Conservation (phyloP, 2,113 vertebrate genomes). For the Chaetops frenatus region DNA sequence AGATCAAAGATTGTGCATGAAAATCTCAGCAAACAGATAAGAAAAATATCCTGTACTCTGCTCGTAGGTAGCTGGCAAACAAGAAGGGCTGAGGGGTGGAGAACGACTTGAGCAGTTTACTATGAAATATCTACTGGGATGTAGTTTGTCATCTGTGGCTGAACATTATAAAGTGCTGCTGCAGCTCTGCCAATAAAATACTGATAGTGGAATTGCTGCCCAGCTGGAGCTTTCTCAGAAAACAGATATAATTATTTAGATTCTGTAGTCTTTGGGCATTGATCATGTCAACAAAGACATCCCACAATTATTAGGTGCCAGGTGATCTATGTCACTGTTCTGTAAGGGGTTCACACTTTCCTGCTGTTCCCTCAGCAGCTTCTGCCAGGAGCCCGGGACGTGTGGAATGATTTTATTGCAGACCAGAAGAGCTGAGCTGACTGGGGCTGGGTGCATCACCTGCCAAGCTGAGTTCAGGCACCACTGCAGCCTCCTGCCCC, state of each 20-base stretch:
- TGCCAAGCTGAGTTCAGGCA: neutral
- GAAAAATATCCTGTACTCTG: neutral
- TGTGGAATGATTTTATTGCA: neutral
- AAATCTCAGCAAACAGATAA: neutral
- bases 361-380: neutral
- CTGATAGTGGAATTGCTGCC: neutral
- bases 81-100: neutral
- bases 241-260: neutral
- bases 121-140: neutral
- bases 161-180: neutral
- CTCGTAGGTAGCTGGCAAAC: slow-evolving; percentile 2
- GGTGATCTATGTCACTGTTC: neutral
- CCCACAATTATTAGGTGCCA: neutral
- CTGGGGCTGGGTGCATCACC: neutral
- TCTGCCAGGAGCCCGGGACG: neutral
- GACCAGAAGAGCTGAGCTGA: neutral
- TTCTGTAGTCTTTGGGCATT: neutral
- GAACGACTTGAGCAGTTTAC: neutral
- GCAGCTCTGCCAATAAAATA: neutral
- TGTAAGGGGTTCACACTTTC: neutral
- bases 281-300: neutral
- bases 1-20: neutral
- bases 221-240: neutral
- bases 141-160: neutral
- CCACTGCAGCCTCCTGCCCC: neutral